phyloP scores from a whole-genome alignment of 2,797 vertebrate genomes.

The Knipowitschia caucasica region DNA sequence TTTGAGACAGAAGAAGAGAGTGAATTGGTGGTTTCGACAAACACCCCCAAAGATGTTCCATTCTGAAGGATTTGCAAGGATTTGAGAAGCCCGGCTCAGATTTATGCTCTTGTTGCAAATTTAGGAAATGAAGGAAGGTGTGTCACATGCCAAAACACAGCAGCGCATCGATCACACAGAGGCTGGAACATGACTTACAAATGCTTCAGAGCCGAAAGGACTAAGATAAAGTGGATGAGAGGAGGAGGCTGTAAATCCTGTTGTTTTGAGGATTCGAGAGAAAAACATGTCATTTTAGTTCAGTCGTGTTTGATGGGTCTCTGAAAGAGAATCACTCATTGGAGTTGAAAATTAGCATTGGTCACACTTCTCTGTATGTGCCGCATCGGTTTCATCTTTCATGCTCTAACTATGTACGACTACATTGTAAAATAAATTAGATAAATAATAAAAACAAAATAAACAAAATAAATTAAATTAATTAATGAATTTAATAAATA shows the following conservation, averaged over 20 bases:
- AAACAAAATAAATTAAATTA: too few relatives aligned
- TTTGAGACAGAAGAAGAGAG: slow-evolving; percentile 16
- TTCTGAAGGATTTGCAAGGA: slow-evolving; percentile 24
- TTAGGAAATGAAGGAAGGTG: slow-evolving; percentile 20
- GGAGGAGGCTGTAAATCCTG: slow-evolving; percentile 18
- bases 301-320: not conserved
- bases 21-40: slow-evolving; percentile 14
- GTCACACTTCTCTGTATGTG: too few relatives aligned
- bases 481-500: too few relatives aligned
- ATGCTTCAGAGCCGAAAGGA: slow-evolving; percentile 16
- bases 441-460: too few relatives aligned
- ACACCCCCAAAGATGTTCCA: slow-evolving; percentile 7
- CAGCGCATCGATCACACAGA: slow-evolving; percentile 14
- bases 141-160: slow-evolving; percentile 26
- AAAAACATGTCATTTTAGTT: not conserved
- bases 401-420: too few relatives aligned
- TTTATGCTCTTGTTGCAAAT: slow-evolving; percentile 34
- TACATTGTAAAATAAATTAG: too few relatives aligned
- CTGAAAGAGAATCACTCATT: not conserved
- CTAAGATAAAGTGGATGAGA: slow-evolving; percentile 13
- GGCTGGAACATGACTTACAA: slow-evolving; percentile 16
- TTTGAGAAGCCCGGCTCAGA: slow-evolving; percentile 30
- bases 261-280: not conserved
- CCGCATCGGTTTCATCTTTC: too few relatives aligned
- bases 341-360: too few relatives aligned